Conservation (phyloP, 1,140 invertebrate species). For the Sminthurides bifidus region DNA sequence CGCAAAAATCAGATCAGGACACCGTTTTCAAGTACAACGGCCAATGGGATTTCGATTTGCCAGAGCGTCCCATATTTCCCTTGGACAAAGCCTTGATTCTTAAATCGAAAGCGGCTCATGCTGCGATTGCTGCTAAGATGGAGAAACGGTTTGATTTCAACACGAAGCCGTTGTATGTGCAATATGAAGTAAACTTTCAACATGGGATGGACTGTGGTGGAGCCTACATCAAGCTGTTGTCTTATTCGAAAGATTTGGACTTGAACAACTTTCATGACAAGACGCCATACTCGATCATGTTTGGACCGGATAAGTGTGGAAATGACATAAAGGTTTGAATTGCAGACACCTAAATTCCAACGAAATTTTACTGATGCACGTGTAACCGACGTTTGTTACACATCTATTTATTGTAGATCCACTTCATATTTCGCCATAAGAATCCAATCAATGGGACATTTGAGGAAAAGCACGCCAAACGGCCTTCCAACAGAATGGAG, state of each 20-base stretch:
- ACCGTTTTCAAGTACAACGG: conserved; percentile 93
- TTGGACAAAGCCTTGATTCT: conserved; percentile 81
- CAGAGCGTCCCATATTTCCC: conserved; percentile 58
- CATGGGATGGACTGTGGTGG: conserved; percentile 93
- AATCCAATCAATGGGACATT: conserved; percentile 83
- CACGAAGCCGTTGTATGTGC: conserved; percentile 78
- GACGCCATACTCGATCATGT: conserved; percentile 97
- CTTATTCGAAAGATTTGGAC: conserved; percentile 53
- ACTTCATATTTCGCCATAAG: conserved; percentile 94
- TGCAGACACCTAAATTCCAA: neutral
- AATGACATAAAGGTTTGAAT: conserved; percentile 67
- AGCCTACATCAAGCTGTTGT: conserved; percentile 89
- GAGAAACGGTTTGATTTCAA: conserved; percentile 72
- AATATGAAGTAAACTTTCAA: conserved; percentile 77
- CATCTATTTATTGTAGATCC: conserved; percentile 47
- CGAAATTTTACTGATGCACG: neutral
- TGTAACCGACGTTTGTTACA: conserved; percentile 6
- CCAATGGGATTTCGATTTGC: conserved; percentile 63
- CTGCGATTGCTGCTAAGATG: conserved; percentile 78
- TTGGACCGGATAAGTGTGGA: conserved; percentile 98
- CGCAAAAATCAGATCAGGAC: conserved; percentile 85
- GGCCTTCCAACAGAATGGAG: conserved; percentile 70
- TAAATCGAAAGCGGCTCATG: conserved; percentile 90
- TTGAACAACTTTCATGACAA: conserved; percentile 84
- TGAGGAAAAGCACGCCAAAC: conserved; percentile 85